Evolutionary conservation across 2,797 vertebrate species (phyloP).

Genomic region (Notolabrus celidotus): DNA sequence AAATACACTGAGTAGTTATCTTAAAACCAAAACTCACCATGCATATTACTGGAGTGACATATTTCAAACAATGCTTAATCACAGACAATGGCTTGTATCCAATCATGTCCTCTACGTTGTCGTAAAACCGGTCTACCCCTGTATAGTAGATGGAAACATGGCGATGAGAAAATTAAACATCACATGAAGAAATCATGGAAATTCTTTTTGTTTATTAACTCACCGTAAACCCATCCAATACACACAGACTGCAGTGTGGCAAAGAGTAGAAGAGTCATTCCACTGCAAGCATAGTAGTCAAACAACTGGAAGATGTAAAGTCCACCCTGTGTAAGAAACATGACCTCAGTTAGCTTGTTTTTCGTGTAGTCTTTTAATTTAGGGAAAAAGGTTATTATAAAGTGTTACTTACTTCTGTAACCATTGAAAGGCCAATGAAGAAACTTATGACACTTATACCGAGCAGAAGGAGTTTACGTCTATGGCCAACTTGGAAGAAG

Average conservation of each 20-base stretch:
- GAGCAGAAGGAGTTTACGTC: slow-evolving; percentile 86
- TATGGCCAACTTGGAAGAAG: slow-evolving; percentile 83
- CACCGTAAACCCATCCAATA: slow-evolving; percentile 86
- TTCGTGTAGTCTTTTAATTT: neutral
- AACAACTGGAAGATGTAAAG: slow-evolving; percentile 88
- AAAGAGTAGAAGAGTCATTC: slow-evolving; percentile 86
- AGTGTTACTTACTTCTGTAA: slow-evolving; percentile 81
- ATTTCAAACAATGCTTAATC: slow-evolving; percentile 85
- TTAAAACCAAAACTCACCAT: slow-evolving; percentile 74
- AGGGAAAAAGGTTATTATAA: neutral
- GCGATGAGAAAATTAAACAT: slow-evolving; percentile 1
- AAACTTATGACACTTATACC: slow-evolving; percentile 76
- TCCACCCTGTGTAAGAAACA: slow-evolving; percentile 77
- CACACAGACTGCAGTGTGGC: slow-evolving; percentile 80
- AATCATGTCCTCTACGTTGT: slow-evolving; percentile 86
- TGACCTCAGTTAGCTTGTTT: neutral
- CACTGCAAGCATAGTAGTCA: slow-evolving; percentile 88
- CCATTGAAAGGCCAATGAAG: slow-evolving; percentile 84
- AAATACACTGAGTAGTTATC: neutral
- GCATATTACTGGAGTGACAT: slow-evolving; percentile 83
- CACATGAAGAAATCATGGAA: neutral
- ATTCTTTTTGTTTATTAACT: slow-evolving; percentile 44
- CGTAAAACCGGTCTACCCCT: slow-evolving; percentile 84
- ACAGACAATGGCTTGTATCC: slow-evolving; percentile 81
- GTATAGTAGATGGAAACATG: slow-evolving; percentile 28